Evolutionary conservation across 2,113 vertebrate species (phyloP).

Genomic region (Odobenus rosmarus): DNA sequence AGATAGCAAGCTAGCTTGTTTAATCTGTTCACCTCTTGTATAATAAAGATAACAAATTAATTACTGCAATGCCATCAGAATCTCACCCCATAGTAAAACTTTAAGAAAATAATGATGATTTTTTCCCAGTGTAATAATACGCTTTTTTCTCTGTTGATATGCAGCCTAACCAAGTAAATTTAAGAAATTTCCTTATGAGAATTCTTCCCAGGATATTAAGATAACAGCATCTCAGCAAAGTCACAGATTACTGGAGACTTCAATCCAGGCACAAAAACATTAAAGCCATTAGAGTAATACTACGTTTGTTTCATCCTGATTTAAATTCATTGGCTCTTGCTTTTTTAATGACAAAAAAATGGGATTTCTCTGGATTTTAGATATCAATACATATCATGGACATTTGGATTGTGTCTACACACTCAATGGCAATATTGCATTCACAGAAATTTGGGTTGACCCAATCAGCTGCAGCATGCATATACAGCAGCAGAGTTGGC

Average conservation of each 20-base stretch:
- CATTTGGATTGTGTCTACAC: background rate
- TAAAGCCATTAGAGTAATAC: background rate
- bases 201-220: conserved; percentile 18
- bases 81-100: conserved; percentile 36
- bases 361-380: conserved; percentile 11
- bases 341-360: conserved; percentile 41
- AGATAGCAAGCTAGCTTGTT: conserved; percentile 83
- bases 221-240: conserved; percentile 39
- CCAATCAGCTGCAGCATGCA: background rate
- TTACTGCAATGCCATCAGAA: conserved; percentile 73
- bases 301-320: background rate
- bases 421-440: background rate
- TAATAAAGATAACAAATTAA: conserved; percentile 80
- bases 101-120: background rate
- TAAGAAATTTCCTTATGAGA: background rate
- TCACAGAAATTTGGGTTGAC: background rate
- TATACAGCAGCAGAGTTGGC: background rate
- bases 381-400: background rate
- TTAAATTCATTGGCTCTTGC: conserved; percentile 44
- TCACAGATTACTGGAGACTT: background rate
- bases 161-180: background rate
- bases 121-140: conserved; percentile 26
- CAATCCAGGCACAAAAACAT: conserved; percentile 9
- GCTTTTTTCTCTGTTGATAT: background rate
- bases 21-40: conserved; percentile 83